A percentile compares a stretch with the other conserved stretches of the same genome.
These are phyloP conservation scores for Cantharis nigra DNA, from an alignment of 2,888 invertebrate genomes.

Conservation along the genomic window DNA sequence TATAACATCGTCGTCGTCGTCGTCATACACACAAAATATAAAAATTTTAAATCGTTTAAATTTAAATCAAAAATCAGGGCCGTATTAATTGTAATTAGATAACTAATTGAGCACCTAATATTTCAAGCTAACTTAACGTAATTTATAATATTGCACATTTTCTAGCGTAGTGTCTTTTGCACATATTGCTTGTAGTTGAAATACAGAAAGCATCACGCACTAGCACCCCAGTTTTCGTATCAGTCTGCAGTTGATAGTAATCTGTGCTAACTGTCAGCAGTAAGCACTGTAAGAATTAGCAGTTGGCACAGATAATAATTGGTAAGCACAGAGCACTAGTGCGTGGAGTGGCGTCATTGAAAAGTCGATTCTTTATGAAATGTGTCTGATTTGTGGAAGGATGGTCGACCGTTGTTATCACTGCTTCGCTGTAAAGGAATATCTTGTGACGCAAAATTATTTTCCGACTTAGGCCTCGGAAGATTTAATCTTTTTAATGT, in stretches of 20 bases:
- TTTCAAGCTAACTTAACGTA: slow-evolving; percentile 57
- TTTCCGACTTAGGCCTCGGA: slow-evolving; percentile 82
- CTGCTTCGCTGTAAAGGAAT: slow-evolving; percentile 64
- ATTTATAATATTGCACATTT: slow-evolving; percentile 57
- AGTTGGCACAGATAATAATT: slow-evolving; percentile 28
- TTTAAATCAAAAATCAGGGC: slow-evolving; percentile 25
- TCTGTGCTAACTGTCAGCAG: slow-evolving; percentile 28
- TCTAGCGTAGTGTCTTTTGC: slow-evolving; percentile 53
- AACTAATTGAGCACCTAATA: slow-evolving; percentile 58
- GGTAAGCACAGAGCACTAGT: slow-evolving; percentile 59
- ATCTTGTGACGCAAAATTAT: slow-evolving; percentile 72
- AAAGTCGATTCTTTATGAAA: slow-evolving; percentile 70
- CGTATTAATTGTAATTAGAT: slow-evolving; percentile 24
- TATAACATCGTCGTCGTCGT: background rate
- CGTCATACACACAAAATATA: background rate
- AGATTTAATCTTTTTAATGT: slow-evolving; percentile 72
- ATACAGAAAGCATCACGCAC: slow-evolving; percentile 38
- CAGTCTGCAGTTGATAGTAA: slow-evolving; percentile 27
- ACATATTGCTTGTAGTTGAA: slow-evolving; percentile 46
- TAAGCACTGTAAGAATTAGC: slow-evolving; percentile 22
- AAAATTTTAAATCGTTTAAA: background rate
- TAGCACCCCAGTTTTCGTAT: slow-evolving; percentile 35
- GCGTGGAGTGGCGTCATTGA: slow-evolving; percentile 76
- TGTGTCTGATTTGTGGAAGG: slow-evolving; percentile 81
- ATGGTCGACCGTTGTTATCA: slow-evolving; percentile 60